phyloP scores from a whole-genome alignment of 2,797 vertebrate genomes.

The Ammospiza maritima region DNA sequence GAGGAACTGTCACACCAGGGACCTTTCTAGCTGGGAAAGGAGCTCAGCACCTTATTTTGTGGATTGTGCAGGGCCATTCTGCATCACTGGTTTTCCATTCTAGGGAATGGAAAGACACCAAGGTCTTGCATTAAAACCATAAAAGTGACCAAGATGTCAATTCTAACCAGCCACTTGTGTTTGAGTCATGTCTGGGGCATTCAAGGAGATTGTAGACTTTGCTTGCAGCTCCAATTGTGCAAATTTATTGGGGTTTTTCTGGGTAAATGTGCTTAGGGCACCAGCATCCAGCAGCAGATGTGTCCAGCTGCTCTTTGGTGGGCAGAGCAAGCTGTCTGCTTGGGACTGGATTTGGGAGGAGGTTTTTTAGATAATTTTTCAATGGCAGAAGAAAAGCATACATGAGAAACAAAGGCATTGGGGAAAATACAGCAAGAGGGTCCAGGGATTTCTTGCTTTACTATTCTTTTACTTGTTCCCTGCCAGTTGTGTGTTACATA shows the following conservation, averaged over 20 bases:
- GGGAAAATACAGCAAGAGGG: not conserved
- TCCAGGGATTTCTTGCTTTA: not conserved
- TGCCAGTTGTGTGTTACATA: not conserved
- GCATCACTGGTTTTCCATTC: not conserved
- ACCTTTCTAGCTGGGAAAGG: not conserved
- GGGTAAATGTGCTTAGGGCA: not conserved
- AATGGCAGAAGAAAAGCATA: not conserved
- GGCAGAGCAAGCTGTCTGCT: not conserved
- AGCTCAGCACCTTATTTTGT: not conserved
- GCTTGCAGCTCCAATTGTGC: not conserved
- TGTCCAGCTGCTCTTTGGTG: not conserved
- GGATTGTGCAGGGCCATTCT: not conserved
- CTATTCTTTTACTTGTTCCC: not conserved
- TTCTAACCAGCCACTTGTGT: not conserved
- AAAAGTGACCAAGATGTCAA: not conserved
- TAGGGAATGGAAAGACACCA: not conserved
- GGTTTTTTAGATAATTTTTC: not conserved
- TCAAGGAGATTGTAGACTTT: not conserved
- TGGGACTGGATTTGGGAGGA: not conserved
- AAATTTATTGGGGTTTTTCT: not conserved
- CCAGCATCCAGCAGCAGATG: rapidly evolving
- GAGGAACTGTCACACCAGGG: not conserved
- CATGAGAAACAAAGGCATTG: not conserved
- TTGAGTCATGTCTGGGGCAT: not conserved
- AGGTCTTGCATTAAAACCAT: not conserved